Base-by-base conservation (phyloP, 2,113 vertebrate genomes). In the Zeus faber region DNA sequence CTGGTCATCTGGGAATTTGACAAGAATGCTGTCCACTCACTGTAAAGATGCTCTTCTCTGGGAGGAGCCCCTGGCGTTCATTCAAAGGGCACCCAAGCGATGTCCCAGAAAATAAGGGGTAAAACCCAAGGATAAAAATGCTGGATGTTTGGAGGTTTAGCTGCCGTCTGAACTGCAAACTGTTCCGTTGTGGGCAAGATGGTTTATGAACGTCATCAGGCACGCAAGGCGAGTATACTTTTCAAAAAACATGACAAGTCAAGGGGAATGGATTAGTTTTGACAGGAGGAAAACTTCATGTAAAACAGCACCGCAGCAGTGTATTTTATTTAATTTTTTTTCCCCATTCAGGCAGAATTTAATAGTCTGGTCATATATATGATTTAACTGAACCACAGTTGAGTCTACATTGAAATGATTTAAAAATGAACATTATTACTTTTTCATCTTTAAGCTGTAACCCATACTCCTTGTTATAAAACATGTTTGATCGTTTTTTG, bases 111-210 rank as follows among this genome's bases (percentile, higher is more conserved):
- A 70, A 54, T 8, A 39, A 43, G 5, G 16, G 10, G 6, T 31
- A 50, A 56, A 65, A 57, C 31, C 49, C 13, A 52, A 13, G 9
- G 16, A 1, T 31, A 7, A 65, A 74, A 62, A 70, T 40, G 69
- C 61, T 50, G 60, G 43, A 46, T 57, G 47, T 69, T n/a, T 60
- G 67, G 67, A 72, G 41, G 37, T 45, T 72, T 57, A 54, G 67
- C 37, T 65, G 23, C 26, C 29, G 57, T 58, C 10, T 62, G 46
- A 54, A 48, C 10, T 6, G 26, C 2, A 35, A 25, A 74, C 55
- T 47, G 6, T 35, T 11, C 46, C 39, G n/a, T n/a, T 64, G 33
- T 5, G 1, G 37, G 9, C 18, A 18, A 50, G 4, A 65, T 18
- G 26, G 29, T 72, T 65, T 16, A 58, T 65, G 22, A 40, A 50